These are phyloP conservation scores for Tringa solitaria DNA, from an alignment of 2,113 vertebrate genomes.

Conservation along the genomic window DNA sequence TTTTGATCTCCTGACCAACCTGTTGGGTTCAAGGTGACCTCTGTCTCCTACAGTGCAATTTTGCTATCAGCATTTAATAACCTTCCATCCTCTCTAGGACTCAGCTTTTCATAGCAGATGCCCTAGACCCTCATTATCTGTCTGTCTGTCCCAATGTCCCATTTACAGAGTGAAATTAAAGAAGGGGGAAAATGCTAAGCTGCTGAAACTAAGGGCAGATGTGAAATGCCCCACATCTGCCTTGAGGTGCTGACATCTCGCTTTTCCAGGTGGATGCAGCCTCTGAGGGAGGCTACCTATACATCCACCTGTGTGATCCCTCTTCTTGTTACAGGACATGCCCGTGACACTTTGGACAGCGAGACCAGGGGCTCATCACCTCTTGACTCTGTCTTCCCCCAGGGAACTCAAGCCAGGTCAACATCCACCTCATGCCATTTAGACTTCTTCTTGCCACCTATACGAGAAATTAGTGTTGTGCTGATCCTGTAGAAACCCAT, in stretches of 20 bases:
- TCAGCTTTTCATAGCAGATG: neutral
- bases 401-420: neutral
- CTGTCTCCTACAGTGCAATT: neutral
- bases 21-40: neutral
- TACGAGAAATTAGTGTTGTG: neutral
- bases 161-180: neutral
- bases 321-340: neutral
- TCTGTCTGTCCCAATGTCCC: neutral
- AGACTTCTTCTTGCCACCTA: neutral
- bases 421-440: neutral
- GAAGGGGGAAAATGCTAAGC: neutral
- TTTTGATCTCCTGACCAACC: neutral
- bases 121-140: neutral
- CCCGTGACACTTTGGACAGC: rapidly evolving
- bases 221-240: neutral
- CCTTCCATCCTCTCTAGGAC: neutral
- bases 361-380: neutral
- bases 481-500: neutral
- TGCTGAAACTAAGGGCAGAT: neutral
- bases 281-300: neutral
- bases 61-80: neutral
- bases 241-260: neutral
- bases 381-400: neutral
- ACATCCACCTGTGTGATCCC: neutral
- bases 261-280: neutral